Conservation (phyloP, 1,140 invertebrate genomes). For the Brachionus rubens region DNA sequence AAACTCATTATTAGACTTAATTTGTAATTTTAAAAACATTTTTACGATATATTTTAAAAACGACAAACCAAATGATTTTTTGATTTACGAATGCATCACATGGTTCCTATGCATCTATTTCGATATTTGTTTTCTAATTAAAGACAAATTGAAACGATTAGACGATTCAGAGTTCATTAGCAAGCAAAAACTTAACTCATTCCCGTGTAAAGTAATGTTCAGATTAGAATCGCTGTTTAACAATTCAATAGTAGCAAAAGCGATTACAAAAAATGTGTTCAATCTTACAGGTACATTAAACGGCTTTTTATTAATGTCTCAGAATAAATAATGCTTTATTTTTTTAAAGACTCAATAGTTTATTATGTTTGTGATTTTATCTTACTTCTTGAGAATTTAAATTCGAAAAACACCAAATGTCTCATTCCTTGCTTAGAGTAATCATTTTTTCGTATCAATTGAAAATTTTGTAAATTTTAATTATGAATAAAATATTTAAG, state of each 20-base stretch:
- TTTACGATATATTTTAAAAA: neutral
- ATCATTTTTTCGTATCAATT: neutral
- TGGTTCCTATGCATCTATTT: neutral
- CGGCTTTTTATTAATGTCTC: too few species aligned
- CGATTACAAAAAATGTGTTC: neutral
- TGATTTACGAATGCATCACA: neutral
- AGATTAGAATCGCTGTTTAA: neutral
- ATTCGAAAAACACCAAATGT: neutral
- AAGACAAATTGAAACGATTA: neutral
- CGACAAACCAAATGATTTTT: neutral
- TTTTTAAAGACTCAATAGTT: neutral
- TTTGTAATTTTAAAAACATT: neutral
- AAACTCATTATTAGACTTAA: neutral
- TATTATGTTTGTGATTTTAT: constrained; percentile 24
- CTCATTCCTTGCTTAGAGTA: constrained; percentile 1
- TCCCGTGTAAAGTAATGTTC: neutral
- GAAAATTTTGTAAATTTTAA: neutral
- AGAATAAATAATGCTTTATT: neutral
- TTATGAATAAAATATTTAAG: neutral
- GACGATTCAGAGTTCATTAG: neutral
- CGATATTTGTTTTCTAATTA: neutral
- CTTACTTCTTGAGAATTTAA: constrained; percentile 5
- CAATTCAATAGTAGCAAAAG: neutral
- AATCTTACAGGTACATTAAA: neutral
- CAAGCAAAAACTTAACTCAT: neutral